These are phyloP conservation scores for Resseliella maxima DNA, from an alignment of 2,888 invertebrate species.

Conservation along the genomic window DNA sequence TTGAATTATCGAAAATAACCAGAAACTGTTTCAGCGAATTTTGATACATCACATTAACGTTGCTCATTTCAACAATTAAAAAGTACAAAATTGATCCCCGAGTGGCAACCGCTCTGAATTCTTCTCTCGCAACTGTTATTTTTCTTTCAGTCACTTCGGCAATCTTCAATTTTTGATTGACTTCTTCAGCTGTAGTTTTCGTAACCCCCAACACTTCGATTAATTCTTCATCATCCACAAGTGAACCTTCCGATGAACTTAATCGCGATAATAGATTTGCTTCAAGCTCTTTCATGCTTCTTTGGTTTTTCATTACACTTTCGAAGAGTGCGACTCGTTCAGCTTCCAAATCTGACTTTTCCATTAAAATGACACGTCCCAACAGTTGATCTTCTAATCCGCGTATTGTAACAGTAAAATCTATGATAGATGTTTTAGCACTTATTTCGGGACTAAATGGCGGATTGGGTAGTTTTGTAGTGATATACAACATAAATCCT, in stretches of 20 bases:
- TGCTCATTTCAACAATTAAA: slow-evolving; percentile 96
- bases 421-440: slow-evolving; percentile 96
- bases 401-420: slow-evolving; percentile 97
- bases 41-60: slow-evolving; percentile 97
- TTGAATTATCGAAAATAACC: slow-evolving; percentile 92
- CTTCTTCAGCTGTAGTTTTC: slow-evolving; percentile 91
- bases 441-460: slow-evolving; percentile 97
- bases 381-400: slow-evolving; percentile 95
- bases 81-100: slow-evolving; percentile 95
- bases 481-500: slow-evolving; percentile 94
- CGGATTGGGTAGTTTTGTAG: slow-evolving; percentile 95
- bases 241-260: slow-evolving; percentile 91
- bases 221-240: slow-evolving; percentile 95
- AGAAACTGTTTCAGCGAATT: slow-evolving; percentile 95
- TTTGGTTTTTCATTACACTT: slow-evolving; percentile 95
- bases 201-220: slow-evolving; percentile 90
- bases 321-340: slow-evolving; percentile 93
- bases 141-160: slow-evolving; percentile 94
- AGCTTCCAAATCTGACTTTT: slow-evolving; percentile 94
- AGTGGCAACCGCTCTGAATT: slow-evolving; percentile 94
- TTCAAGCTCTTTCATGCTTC: slow-evolving; percentile 95
- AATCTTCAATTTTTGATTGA: slow-evolving; percentile 91
- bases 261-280: slow-evolving; percentile 90
- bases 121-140: slow-evolving; percentile 92
- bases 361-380: slow-evolving; percentile 94